These are phyloP conservation scores for Epinephelus malabaricus DNA, from an alignment of 2,797 vertebrate species.

Conservation along the genomic window DNA sequence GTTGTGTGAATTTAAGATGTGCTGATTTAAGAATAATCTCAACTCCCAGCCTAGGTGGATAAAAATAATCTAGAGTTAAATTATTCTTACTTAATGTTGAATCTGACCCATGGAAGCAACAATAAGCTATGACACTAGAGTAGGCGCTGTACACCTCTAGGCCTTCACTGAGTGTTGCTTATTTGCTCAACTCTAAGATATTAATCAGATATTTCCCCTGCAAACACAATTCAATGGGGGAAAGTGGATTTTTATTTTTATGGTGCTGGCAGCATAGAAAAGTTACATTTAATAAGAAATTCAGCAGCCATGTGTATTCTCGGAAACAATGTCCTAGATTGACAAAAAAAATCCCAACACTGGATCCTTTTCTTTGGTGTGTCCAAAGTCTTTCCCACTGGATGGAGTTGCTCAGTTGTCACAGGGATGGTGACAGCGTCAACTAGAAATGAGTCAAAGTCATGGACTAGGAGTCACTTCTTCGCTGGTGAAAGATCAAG, in stretches of 20 bases:
- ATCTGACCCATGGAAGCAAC: neutral
- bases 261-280: neutral
- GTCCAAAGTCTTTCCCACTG: neutral
- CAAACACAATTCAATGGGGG: neutral
- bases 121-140: neutral
- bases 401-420: neutral
- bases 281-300: neutral
- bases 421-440: neutral
- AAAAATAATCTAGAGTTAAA: neutral
- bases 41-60: neutral
- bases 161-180: neutral
- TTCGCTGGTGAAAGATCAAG: too few species aligned
- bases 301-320: too few species aligned
- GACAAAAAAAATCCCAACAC: neutral
- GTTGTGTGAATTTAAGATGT: neutral
- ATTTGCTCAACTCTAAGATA: neutral
- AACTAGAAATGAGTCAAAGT: neutral
- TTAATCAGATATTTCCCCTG: neutral
- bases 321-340: neutral
- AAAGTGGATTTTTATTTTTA: neutral
- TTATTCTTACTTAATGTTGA: neutral
- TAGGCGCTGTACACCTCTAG: neutral
- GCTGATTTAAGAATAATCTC: neutral
- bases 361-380: neutral
- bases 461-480: neutral